phyloP scores from a whole-genome alignment of 2,113 vertebrate species.

The Sapayoa aenigma region DNA sequence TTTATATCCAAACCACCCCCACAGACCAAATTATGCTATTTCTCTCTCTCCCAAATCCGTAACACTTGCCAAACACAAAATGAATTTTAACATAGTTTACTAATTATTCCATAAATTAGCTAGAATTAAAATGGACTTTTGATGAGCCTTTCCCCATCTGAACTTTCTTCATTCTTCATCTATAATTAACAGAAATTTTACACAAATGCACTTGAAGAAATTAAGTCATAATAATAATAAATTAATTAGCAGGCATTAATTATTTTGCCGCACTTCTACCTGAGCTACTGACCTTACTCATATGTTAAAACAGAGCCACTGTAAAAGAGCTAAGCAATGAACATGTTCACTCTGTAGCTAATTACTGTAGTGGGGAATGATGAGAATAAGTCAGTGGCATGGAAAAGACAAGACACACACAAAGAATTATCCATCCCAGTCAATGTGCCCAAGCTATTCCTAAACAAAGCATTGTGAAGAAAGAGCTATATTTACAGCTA shows the following conservation, averaged over 20 bases:
- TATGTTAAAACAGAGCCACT: background rate
- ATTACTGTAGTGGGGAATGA: background rate
- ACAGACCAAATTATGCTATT: background rate
- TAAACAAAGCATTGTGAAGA: background rate
- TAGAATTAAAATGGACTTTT: background rate
- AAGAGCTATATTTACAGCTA: background rate
- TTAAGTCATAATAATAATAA: slow-evolving; percentile 11
- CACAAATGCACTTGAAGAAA: slow-evolving; percentile 8
- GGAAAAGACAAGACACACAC: background rate
- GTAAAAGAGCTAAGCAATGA: background rate
- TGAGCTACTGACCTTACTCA: slow-evolving; percentile 11
- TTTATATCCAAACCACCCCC: background rate
- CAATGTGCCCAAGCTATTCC: background rate
- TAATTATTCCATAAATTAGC: background rate
- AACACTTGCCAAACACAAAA: background rate
- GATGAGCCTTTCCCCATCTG: background rate
- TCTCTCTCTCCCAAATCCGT: background rate
- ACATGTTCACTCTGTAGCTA: background rate
- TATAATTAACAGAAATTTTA: slow-evolving; percentile 30
- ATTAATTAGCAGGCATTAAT: slow-evolving; percentile 34
- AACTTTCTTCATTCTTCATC: background rate
- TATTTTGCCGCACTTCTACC: slow-evolving; percentile 26
- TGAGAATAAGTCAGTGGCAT: background rate
- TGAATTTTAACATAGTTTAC: background rate
- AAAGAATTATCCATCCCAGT: background rate